Conservation (phyloP, 2,113 vertebrate species). For the Calidris pugnax region DNA sequence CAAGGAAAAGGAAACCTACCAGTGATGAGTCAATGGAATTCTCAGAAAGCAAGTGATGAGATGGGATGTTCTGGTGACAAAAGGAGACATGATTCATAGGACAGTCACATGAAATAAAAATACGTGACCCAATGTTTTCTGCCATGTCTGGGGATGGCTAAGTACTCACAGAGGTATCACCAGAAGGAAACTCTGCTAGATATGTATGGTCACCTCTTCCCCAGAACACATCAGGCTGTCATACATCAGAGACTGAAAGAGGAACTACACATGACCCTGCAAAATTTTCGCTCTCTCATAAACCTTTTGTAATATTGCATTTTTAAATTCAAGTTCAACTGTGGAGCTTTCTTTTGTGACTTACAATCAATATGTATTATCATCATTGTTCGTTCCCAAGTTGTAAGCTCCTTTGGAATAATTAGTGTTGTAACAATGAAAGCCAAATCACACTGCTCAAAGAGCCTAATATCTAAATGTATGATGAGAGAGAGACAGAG, state of each 20-base stretch:
- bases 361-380: background rate
- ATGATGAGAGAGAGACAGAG: background rate
- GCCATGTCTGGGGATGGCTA: rapidly evolving
- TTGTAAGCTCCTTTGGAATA: background rate
- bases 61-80: background rate
- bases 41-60: background rate
- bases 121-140: background rate
- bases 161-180: background rate
- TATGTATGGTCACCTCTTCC: background rate
- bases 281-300: background rate
- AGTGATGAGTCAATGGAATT: background rate
- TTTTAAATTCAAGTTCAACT: background rate
- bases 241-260: background rate
- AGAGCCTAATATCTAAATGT: background rate
- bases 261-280: background rate
- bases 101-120: background rate
- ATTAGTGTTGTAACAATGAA: background rate
- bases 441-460: background rate
- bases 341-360: background rate
- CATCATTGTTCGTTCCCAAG: background rate
- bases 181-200: background rate
- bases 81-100: background rate
- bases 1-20: background rate
- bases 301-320: background rate
- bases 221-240: background rate